Percentiles rank a stretch among this genome's conserved stretches.
Evolutionary conservation across 1,140 invertebrate genomes (phyloP).

Genomic region (Diabrotica undecimpunctata): DNA sequence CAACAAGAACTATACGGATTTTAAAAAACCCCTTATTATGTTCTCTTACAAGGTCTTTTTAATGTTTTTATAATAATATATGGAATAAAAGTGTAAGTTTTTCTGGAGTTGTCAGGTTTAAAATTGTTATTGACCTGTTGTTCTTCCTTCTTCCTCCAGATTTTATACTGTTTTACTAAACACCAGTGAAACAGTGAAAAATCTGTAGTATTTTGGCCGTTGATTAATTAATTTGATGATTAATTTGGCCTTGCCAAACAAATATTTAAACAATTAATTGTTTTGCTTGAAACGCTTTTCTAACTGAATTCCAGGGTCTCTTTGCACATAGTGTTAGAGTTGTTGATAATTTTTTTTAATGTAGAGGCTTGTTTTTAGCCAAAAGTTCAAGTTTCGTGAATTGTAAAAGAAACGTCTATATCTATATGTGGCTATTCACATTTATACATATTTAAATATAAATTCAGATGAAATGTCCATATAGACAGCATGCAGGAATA

Average conservation of each 20-base stretch:
- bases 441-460: constrained; percentile 17
- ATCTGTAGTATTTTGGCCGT: not conserved
- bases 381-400: constrained; percentile 34
- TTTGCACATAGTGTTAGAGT: constrained; percentile 43
- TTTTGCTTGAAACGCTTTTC: constrained; percentile 36
- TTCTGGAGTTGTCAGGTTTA: no score
- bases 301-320: constrained; percentile 37
- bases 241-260: no score
- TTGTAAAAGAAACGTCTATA: constrained; percentile 28
- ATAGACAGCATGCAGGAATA: no score
- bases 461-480: no score
- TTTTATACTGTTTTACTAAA: not conserved
- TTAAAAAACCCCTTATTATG: no score
- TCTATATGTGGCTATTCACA: constrained; percentile 27
- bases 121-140: no score
- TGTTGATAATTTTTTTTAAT: constrained; percentile 43
- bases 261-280: not conserved
- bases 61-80: no score
- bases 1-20: no score
- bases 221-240: not conserved
- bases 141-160: no score
- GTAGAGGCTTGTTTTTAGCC: constrained; percentile 44
- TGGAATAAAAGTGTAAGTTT: no score
- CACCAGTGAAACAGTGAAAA: not conserved
- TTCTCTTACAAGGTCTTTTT: no score